phyloP scores from a whole-genome alignment of 2,797 vertebrate species.

The Peromyscus eremicus region DNA sequence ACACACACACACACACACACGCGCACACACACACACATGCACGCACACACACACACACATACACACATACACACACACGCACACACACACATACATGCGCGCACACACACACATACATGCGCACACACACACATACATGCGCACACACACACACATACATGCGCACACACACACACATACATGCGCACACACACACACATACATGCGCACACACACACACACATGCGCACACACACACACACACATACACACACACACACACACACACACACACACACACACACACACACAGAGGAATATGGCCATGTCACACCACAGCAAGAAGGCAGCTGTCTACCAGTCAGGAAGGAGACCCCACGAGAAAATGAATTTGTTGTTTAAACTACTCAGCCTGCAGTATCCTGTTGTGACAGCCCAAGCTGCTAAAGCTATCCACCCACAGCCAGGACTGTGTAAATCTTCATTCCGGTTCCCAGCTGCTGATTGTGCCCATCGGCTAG shows the following conservation, averaged over 20 bases:
- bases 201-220: background rate
- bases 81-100: too few species aligned
- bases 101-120: too few species aligned
- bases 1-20: too few species aligned
- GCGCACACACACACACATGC: too few species aligned
- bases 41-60: too few species aligned
- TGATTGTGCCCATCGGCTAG: background rate
- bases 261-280: background rate
- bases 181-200: background rate
- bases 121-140: too few species aligned
- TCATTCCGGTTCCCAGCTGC: fast-evolving
- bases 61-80: too few species aligned
- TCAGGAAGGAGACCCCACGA: background rate
- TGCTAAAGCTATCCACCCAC: background rate
- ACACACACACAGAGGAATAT: too few species aligned
- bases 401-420: fast-evolving
- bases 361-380: background rate
- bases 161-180: background rate
- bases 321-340: background rate
- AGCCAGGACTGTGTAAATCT: background rate
- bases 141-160: too few species aligned
- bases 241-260: background rate
- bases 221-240: background rate
- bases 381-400: background rate
- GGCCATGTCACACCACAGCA: background rate